Conservation (phyloP, 2,888 invertebrate genomes). For the Pristionchus arcanus region DNA sequence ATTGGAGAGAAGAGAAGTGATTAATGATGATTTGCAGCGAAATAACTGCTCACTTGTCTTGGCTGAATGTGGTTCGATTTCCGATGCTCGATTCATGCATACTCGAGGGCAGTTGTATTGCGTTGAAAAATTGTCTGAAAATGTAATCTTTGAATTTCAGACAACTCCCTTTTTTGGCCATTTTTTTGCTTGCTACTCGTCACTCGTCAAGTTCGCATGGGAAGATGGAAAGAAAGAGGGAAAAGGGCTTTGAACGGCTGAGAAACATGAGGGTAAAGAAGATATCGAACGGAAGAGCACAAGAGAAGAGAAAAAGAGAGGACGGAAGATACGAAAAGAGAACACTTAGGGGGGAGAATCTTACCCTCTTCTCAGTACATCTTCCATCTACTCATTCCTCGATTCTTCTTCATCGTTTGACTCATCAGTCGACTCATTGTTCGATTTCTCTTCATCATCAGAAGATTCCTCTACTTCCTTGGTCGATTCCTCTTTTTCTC, state of each 20-base stretch:
- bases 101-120: conserved; percentile 23
- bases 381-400: background rate
- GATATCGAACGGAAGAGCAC: background rate
- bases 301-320: background rate
- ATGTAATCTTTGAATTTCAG: background rate
- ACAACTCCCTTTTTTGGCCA: background rate
- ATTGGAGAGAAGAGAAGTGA: background rate
- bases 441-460: background rate
- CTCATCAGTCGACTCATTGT: background rate
- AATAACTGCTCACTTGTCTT: background rate
- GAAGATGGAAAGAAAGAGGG: background rate
- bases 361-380: background rate
- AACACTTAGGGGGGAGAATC: background rate
- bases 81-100: background rate
- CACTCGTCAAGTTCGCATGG: background rate
- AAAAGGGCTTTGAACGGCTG: background rate
- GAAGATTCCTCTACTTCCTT: too few species aligned
- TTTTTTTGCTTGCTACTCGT: background rate
- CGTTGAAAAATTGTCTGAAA: conserved; percentile 20
- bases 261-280: conserved; percentile 12
- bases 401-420: background rate
- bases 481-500: too few species aligned
- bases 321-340: background rate
- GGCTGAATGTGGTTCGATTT: conserved; percentile 34
- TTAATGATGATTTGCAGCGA: background rate